Percentiles rank a stretch among this genome's conserved stretches.
Evolutionary conservation across 2,113 vertebrate species (phyloP).

Genomic region (Myrmecophaga tridactyla): DNA sequence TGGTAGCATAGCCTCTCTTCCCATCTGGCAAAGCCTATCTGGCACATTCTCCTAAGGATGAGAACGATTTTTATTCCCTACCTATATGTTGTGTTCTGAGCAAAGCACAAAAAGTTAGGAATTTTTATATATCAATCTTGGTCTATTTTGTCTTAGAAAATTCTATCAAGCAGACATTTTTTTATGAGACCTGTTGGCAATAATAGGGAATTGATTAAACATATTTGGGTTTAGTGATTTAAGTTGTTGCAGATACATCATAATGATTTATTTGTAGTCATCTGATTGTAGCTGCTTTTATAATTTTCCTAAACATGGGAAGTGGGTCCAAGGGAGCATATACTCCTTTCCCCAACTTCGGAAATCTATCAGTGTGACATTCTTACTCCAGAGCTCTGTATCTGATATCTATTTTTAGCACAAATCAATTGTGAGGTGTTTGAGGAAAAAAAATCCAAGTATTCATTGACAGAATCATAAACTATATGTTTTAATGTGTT

Average conservation of each 20-base stretch:
- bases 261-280: background rate
- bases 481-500: constrained; percentile 33
- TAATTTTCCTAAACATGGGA: background rate
- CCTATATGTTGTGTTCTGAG: background rate
- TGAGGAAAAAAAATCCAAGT: constrained; percentile 14
- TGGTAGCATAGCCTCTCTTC: constrained; percentile 35
- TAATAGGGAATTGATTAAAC: background rate
- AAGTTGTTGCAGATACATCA: background rate
- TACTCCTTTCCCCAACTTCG: background rate
- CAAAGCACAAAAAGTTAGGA: background rate
- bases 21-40: too few relatives aligned
- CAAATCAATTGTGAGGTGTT: background rate
- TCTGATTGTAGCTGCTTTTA: background rate
- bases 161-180: background rate
- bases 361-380: background rate
- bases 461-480: constrained; percentile 24
- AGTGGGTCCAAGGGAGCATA: background rate
- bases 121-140: background rate
- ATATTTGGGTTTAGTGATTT: background rate
- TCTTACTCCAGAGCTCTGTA: background rate
- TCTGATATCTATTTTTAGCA: background rate
- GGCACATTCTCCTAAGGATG: background rate
- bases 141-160: constrained; percentile 8
- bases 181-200: background rate
- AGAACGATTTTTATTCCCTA: background rate